A percentile compares a stretch with the other conserved stretches of the same genome.
These are phyloP conservation scores for Drosophila rellima DNA, from an alignment of 2,888 invertebrate genomes.

Conservation along the genomic window DNA sequence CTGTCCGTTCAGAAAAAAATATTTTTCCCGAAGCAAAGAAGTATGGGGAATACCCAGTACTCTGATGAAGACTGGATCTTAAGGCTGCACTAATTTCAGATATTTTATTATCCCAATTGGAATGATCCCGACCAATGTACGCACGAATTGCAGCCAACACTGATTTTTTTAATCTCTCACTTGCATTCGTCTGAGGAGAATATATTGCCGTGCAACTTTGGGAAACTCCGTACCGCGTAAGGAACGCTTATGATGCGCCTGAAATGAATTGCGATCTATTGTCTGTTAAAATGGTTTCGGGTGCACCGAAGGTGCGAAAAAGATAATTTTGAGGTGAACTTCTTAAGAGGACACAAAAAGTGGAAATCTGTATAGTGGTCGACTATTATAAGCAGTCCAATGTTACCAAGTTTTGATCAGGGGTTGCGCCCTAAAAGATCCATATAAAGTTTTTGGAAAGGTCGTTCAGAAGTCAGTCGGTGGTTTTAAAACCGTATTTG, in stretches of 20 bases:
- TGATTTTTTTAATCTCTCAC: neutral
- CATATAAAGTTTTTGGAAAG: neutral
- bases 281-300: neutral
- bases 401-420: neutral
- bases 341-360: neutral
- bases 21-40: too few species aligned
- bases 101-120: neutral
- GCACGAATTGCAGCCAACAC: neutral
- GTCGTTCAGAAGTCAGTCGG: neutral
- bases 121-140: neutral
- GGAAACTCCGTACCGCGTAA: neutral
- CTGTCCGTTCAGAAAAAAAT: too few species aligned
- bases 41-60: too few species aligned
- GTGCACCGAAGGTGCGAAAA: neutral
- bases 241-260: neutral
- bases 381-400: neutral
- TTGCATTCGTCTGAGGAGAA: neutral
- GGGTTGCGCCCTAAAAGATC: neutral
- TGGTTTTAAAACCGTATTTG: too few species aligned
- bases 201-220: neutral
- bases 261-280: neutral
- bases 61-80: too few species aligned
- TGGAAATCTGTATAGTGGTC: neutral
- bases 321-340: neutral
- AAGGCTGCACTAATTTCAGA: too few species aligned